These are phyloP conservation scores for Pipistrellus kuhlii DNA, from an alignment of 2,797 vertebrate genomes.

Conservation along the genomic window DNA sequence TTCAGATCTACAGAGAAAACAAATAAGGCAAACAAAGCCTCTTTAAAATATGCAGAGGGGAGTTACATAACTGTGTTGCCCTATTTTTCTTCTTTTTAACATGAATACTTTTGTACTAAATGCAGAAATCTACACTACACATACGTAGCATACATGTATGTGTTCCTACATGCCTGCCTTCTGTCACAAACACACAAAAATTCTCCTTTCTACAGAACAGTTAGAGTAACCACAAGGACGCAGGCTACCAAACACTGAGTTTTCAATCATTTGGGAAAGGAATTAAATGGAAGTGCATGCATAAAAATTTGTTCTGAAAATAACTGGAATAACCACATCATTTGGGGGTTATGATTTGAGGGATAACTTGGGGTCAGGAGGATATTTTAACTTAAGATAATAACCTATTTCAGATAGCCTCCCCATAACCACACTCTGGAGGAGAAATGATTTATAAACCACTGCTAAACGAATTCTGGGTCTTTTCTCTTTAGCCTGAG, in stretches of 20 bases:
- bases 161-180: not conserved
- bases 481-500: not conserved
- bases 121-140: not conserved
- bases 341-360: not conserved
- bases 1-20: constrained; percentile 28
- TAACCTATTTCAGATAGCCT: not conserved
- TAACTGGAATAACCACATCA: not conserved
- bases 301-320: constrained; percentile 9
- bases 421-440: not conserved
- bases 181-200: not conserved
- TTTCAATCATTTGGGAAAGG: not conserved
- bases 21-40: not conserved
- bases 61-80: not conserved
- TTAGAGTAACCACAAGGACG: not conserved
- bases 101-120: not conserved
- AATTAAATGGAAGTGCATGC: not conserved
- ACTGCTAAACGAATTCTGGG: not conserved
- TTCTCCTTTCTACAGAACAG: not conserved
- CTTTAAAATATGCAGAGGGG: not conserved
- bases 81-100: not conserved
- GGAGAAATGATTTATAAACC: constrained; percentile 16
- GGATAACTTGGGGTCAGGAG: not conserved
- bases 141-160: not conserved
- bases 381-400: not conserved
- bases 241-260: not conserved